A percentile compares a stretch with the other conserved stretches of the same genome.
Conservation (phyloP, 2,888 invertebrate species). For the Eustalomyia histrio region DNA sequence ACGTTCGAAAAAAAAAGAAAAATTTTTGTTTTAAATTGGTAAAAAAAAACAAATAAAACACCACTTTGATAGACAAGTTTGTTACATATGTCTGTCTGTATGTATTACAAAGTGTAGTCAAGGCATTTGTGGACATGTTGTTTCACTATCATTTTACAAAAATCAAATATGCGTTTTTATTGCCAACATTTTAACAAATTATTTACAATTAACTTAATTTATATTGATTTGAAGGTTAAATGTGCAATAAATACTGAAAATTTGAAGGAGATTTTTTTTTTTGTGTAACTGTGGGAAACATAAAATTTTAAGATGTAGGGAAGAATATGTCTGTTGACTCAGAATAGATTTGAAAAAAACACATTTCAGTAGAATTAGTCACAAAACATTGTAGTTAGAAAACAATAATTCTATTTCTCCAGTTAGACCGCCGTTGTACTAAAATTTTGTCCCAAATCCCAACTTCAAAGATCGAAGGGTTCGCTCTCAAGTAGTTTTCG, state of each 20-base stretch:
- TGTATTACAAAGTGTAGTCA: neutral
- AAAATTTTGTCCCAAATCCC: too few relatives aligned
- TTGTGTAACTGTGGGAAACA: neutral
- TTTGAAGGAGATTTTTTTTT: neutral
- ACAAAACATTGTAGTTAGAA: too few relatives aligned
- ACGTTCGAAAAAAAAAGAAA: conserved; percentile 8
- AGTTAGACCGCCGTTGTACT: too few relatives aligned
- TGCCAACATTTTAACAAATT: conserved; percentile 53
- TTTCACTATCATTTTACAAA: conserved; percentile 33
- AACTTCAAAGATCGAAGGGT: too few relatives aligned
- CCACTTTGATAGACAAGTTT: conserved; percentile 1
- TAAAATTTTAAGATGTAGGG: too few relatives aligned
- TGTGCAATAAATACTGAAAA: conserved; percentile 27
- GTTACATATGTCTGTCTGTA: neutral
- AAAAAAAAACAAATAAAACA: neutral
- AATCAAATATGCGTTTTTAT: conserved; percentile 40
- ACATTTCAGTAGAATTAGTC: too few relatives aligned
- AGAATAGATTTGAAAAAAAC: too few relatives aligned
- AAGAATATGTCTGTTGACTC: too few relatives aligned
- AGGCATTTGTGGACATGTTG: conserved; percentile 33
- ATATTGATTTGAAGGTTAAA: conserved; percentile 57
- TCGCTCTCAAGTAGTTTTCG: too few relatives aligned
- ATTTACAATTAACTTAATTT: conserved; percentile 53
- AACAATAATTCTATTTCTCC: too few relatives aligned
- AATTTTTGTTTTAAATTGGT: conserved; percentile 1